Evolutionary conservation across 2,797 vertebrate species (phyloP).

Genomic region (Dipus sagitta): DNA sequence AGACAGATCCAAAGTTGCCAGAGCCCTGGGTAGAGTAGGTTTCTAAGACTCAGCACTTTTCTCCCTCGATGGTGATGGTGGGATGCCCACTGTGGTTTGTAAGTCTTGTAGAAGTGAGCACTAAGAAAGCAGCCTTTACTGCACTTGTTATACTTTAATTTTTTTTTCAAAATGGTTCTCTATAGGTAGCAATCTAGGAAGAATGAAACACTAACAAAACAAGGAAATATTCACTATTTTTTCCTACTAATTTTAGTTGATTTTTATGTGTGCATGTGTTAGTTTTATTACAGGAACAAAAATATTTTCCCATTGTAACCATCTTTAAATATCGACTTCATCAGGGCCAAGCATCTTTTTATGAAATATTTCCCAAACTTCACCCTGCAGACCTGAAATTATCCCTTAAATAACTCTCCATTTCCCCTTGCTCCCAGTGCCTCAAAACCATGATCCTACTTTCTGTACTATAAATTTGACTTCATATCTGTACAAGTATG

Average conservation of each 20-base stretch:
- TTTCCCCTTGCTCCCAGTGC: not conserved
- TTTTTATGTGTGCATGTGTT: not conserved
- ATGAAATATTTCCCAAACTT: not conserved
- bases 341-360: not conserved
- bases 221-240: not conserved
- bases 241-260: not conserved
- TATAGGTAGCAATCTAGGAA: not conserved
- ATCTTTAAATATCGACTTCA: not conserved
- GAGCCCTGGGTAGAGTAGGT: not conserved
- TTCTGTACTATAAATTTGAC: not conserved
- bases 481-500: not conserved
- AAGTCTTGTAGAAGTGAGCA: not conserved
- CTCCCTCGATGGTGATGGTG: not conserved
- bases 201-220: not conserved
- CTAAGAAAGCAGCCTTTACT: constrained; percentile 49
- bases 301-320: not conserved
- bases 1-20: not conserved
- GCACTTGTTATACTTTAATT: not conserved
- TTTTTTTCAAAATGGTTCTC: not conserved
- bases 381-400: not conserved
- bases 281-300: not conserved
- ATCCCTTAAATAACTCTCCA: not conserved
- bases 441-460: not conserved
- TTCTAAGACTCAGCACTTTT: not conserved
- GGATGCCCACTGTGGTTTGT: not conserved